Percentiles rank a stretch among this genome's conserved stretches.
Conservation (phyloP, 2,888 invertebrate species). For the Cataglyphis cursor region DNA sequence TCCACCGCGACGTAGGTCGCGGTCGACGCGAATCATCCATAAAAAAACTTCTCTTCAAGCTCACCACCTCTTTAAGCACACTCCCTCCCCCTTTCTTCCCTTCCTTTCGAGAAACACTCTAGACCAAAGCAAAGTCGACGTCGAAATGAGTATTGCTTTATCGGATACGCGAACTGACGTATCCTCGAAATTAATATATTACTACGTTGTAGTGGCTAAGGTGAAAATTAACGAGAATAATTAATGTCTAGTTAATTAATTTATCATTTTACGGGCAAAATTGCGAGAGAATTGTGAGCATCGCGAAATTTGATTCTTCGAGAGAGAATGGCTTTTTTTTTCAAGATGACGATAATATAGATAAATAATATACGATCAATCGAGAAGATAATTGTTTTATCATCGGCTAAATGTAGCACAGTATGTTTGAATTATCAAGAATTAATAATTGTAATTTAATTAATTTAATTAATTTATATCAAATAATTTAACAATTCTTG, state of each 20-base stretch:
- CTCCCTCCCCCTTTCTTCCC: neutral
- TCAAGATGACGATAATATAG: neutral
- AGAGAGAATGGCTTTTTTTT: neutral
- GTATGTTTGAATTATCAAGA: neutral
- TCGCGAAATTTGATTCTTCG: neutral
- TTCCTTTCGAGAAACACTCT: neutral
- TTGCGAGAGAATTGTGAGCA: neutral
- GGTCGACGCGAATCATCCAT: neutral
- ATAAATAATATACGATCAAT: neutral
- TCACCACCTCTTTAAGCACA: neutral
- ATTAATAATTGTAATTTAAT: neutral
- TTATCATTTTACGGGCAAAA: neutral
- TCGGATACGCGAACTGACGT: neutral
- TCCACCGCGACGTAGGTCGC: neutral
- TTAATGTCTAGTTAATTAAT: slow-evolving; percentile 27
- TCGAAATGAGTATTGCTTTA: neutral
- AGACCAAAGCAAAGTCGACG: neutral
- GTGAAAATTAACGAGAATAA: slow-evolving; percentile 25
- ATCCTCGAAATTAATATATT: slow-evolving; percentile 24
- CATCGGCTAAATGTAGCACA: neutral
- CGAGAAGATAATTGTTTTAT: neutral
- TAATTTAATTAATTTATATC: neutral
- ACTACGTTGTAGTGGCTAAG: neutral
- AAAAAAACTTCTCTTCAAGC: slow-evolving; percentile 6
- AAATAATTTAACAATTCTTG: neutral